phyloP scores from a whole-genome alignment of 2,888 invertebrate species.

The Helicoverpa assulta region DNA sequence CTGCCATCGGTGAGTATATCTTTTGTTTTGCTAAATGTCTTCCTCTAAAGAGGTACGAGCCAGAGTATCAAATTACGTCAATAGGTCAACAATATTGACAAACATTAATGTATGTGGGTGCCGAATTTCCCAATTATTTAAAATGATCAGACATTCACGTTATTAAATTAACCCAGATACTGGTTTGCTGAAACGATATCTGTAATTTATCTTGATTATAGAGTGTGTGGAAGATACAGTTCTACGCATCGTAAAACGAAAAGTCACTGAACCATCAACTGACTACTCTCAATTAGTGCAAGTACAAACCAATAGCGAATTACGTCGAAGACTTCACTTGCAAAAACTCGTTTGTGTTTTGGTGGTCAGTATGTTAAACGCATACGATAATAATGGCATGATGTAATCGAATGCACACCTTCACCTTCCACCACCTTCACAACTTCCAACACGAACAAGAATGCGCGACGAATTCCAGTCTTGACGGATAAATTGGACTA shows the following conservation, averaged over 20 bases:
- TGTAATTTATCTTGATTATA: constrained; percentile 72
- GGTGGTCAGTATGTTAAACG: neutral
- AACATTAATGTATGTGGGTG: constrained; percentile 4
- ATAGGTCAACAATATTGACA: constrained; percentile 20
- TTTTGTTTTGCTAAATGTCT: constrained; percentile 19
- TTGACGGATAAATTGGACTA: neutral
- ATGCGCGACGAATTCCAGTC: neutral
- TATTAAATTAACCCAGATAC: constrained; percentile 69
- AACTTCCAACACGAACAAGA: neutral
- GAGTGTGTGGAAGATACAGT: constrained; percentile 59
- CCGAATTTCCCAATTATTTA: constrained; percentile 3
- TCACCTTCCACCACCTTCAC: constrained; percentile 6
- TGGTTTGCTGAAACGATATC: constrained; percentile 60
- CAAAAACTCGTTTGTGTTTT: neutral
- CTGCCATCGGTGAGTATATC: constrained; percentile 74
- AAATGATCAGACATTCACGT: constrained; percentile 19
- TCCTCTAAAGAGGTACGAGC: neutral
- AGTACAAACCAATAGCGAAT: constrained; percentile 14
- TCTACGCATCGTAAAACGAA: constrained; percentile 47
- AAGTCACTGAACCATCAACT: constrained; percentile 62
- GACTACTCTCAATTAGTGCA: constrained; percentile 31
- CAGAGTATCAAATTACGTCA: constrained; percentile 15
- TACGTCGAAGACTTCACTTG: constrained; percentile 1
- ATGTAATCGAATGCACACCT: constrained; percentile 31
- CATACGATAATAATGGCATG: constrained; percentile 6